phyloP scores from a whole-genome alignment of 1,140 invertebrate genomes.

The Papilio machaon region DNA sequence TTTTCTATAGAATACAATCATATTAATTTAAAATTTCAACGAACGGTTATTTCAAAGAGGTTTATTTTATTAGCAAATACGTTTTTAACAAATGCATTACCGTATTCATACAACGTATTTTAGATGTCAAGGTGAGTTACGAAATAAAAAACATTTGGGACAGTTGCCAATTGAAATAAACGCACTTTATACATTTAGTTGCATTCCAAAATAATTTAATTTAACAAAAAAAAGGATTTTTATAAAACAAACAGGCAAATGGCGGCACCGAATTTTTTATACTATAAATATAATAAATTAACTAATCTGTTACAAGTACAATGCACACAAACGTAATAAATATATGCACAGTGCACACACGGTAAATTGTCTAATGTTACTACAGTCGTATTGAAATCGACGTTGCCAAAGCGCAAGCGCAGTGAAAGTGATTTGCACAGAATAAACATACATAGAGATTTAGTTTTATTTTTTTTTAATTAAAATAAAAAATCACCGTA shows the following conservation, averaged over 20 bases:
- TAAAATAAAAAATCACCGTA: neutral
- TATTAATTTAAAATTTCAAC: neutral
- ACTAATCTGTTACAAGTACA: neutral
- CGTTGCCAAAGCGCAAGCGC: conserved; percentile 39
- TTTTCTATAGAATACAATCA: neutral
- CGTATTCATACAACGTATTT: conserved; percentile 28
- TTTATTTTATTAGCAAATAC: neutral
- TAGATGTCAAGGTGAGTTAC: conserved; percentile 28
- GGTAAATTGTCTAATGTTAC: neutral
- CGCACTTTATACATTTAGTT: neutral
- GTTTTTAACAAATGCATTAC: conserved; percentile 14
- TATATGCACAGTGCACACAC: conserved; percentile 24
- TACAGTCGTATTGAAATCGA: conserved; percentile 19
- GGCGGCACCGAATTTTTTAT: neutral
- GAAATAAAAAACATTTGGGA: conserved; percentile 27
- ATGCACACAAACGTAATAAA: conserved; percentile 3
- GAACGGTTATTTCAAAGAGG: neutral
- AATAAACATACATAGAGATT: neutral
- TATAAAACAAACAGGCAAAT: neutral
- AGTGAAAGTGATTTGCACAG: conserved; percentile 42
- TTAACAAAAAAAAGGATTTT: neutral
- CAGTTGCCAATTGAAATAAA: conserved; percentile 29
- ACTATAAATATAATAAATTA: neutral
- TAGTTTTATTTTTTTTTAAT: neutral
- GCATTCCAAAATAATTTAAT: neutral